These are phyloP conservation scores for Mizuhopecten yessoensis DNA, from an alignment of 1,140 invertebrate genomes.

Conservation along the genomic window DNA sequence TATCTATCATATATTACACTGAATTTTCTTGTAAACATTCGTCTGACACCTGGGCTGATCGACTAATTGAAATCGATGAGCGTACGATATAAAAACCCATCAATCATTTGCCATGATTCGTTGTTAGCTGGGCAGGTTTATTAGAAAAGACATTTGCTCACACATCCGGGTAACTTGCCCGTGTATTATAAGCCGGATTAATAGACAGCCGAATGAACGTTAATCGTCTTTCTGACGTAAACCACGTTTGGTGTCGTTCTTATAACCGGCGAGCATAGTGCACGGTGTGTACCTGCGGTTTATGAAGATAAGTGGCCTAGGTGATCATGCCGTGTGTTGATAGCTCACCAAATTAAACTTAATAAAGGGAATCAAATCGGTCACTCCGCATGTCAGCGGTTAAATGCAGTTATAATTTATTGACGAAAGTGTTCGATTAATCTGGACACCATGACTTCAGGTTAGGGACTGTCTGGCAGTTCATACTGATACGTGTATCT, in stretches of 20 bases:
- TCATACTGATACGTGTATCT: too few relatives aligned
- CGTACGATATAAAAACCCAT: not conserved
- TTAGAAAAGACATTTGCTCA: not conserved
- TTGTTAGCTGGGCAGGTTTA: not conserved
- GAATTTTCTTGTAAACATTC: not conserved
- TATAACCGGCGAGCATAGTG: too few relatives aligned
- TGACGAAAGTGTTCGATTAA: too few relatives aligned
- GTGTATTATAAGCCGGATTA: not conserved
- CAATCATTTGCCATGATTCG: not conserved
- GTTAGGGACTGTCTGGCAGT: too few relatives aligned
- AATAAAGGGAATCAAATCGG: too few relatives aligned
- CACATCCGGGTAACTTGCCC: not conserved
- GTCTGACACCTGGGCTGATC: not conserved
- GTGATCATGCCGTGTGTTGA: too few relatives aligned
- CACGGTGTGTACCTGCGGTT: too few relatives aligned
- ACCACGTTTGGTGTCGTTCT: not conserved
- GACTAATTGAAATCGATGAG: not conserved
- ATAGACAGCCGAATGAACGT: not conserved
- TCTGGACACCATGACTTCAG: too few relatives aligned
- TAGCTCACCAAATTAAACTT: too few relatives aligned
- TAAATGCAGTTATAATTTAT: too few relatives aligned
- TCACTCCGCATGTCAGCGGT: too few relatives aligned
- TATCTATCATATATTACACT: not conserved
- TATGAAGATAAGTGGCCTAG: not conserved
- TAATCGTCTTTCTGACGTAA: not conserved